Conservation (phyloP, 2,888 invertebrate species). For the Phania funesta region DNA sequence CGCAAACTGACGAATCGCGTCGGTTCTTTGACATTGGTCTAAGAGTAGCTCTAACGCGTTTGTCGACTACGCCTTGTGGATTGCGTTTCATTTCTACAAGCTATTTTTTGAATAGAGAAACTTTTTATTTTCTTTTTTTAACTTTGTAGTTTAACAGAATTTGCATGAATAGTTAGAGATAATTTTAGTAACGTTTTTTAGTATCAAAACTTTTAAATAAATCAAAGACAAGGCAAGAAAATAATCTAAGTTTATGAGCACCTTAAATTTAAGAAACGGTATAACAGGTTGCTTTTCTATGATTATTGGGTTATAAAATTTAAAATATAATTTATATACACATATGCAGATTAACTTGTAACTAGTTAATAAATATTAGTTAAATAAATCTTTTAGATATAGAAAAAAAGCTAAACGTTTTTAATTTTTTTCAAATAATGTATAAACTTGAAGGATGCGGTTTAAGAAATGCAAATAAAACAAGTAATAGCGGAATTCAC, state of each 20-base stretch:
- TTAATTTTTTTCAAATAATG: background rate
- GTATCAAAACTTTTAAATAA: background rate
- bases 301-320: background rate
- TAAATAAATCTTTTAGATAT: background rate
- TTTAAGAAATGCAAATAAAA: background rate
- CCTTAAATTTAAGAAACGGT: background rate
- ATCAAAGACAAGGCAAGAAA: background rate
- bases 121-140: background rate
- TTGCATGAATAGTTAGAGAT: constrained; percentile 55
- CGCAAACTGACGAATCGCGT: constrained; percentile 90
- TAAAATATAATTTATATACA: background rate
- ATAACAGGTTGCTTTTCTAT: background rate
- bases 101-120: constrained; percentile 81
- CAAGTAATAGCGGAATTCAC: background rate
- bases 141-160: background rate
- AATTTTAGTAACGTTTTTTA: background rate
- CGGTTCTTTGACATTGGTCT: constrained; percentile 90
- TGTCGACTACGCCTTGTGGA: constrained; percentile 91
- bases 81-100: constrained; percentile 92
- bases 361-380: no score
- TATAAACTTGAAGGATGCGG: background rate
- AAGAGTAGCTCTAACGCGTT: constrained; percentile 91
- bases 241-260: background rate
- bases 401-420: background rate
- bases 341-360: no score